Evolutionary conservation across 2,113 vertebrate genomes (phyloP).

Genomic region (Centropristis striata): DNA sequence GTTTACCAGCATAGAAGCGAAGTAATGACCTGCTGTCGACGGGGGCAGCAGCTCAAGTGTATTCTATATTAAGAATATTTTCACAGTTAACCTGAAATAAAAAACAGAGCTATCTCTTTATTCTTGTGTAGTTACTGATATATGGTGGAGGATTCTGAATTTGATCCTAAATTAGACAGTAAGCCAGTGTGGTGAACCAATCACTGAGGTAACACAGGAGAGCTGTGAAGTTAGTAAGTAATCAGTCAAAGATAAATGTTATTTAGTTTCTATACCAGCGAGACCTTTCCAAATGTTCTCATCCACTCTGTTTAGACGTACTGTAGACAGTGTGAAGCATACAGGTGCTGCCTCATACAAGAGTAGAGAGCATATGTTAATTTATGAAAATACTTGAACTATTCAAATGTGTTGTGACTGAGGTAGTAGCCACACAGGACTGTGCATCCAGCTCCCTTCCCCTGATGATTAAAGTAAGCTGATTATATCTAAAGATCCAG

Average conservation of each 20-base stretch:
- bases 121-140: background rate
- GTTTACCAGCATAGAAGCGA: too few relatives aligned
- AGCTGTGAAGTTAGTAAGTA: background rate
- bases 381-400: conserved; percentile 49
- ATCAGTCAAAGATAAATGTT: background rate
- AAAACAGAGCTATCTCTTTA: too few relatives aligned
- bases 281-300: background rate
- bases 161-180: background rate
- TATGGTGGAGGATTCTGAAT: background rate
- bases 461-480: conserved; percentile 23
- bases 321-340: background rate
- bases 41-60: too few relatives aligned
- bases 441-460: background rate
- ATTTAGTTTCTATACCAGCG: background rate
- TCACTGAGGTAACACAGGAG: background rate
- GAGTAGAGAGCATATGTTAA: background rate
- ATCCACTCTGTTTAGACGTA: background rate
- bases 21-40: too few relatives aligned
- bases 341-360: background rate
- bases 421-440: background rate
- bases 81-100: too few relatives aligned
- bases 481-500: conserved; percentile 22
- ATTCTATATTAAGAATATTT: too few relatives aligned
- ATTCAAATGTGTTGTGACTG: conserved; percentile 47
- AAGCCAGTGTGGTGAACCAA: background rate